Evolutionary conservation across 2,797 vertebrate species (phyloP), one percentile per base, ranked within the genome.

Genomic region (Sebastes minor): DNA sequence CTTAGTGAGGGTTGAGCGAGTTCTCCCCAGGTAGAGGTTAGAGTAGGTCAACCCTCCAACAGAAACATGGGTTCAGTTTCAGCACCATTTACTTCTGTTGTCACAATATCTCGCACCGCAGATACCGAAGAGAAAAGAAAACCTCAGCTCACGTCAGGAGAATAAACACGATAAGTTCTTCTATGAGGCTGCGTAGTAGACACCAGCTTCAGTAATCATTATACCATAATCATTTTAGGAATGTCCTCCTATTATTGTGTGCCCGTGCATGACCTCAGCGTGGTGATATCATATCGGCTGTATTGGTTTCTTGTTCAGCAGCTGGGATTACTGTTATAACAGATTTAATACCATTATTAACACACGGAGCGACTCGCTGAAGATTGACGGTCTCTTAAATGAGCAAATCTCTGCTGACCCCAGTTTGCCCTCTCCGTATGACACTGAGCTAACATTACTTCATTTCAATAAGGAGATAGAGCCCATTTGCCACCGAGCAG

Each of bases 351-450:
- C 78, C 75, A 71, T 62, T 60, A 56, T 71, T 85, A 87, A 89
- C 76, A 90, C 66, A 67, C 35, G 11, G 64, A 74, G 63, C 12
- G 57, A 83, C 64, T 61, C 65, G 80, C 77, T 72, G 55, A 79
- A 85, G 86, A 90, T 60, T 81, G 90, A 88, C 88, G 86, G 81
- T 74, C 91, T 84, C 73, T 87, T 60, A 88, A 89, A 90, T 78
- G 86, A 89, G 52, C 78, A 78, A 79, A 82, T 77, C 84, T 71
- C 71, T 25, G 38, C 81, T 70, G 78, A 86, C 88, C 86, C 86
- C 74, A 27, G 80, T 80, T 87, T 88, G 88, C 55, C 86, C 79
- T 82, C 86, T 81, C 74, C n/a, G 25, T 59, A 65, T 80, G 80
- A 87, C 69, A 65, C 84, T 84, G 66, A 83, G 82, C 82, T 77